A percentile compares a stretch with the other conserved stretches of the same genome.
Conservation (phyloP, 2,113 vertebrate genomes). For the Dasypus novemcinctus region DNA sequence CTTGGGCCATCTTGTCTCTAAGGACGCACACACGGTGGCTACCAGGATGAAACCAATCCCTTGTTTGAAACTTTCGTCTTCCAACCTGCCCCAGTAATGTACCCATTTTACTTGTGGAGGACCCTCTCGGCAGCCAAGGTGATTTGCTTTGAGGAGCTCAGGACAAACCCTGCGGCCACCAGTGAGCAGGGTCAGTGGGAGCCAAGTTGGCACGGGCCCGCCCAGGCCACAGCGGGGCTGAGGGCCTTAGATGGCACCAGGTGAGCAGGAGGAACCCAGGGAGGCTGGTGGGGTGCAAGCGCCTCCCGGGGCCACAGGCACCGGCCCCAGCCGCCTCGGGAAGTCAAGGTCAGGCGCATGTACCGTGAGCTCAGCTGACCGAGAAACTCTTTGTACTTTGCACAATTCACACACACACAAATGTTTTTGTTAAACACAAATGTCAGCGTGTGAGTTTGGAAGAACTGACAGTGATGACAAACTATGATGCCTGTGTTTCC, state of each 20-base stretch:
- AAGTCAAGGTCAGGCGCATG: constrained; percentile 70
- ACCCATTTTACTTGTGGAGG: not conserved
- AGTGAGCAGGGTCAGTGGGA: constrained; percentile 6
- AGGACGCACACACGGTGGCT: not conserved
- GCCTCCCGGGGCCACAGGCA: constrained; percentile 51
- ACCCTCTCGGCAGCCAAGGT: constrained; percentile 61
- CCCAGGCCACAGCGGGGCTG: constrained; percentile 19
- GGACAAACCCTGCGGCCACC: constrained; percentile 44
- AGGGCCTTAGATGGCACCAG: constrained; percentile 22
- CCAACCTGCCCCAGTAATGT: constrained; percentile 51
- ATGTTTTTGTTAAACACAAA: constrained; percentile 83
- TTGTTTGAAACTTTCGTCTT: constrained; percentile 56
- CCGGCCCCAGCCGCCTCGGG: constrained; percentile 67
- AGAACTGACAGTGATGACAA: constrained; percentile 80
- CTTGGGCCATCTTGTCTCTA: not conserved
- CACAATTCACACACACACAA: constrained; percentile 80
- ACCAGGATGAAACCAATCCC: constrained; percentile 34
- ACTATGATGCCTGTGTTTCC: constrained; percentile 84
- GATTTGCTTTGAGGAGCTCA: constrained; percentile 64
- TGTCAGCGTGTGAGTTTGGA: constrained; percentile 83
- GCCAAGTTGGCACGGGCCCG: constrained; percentile 25
- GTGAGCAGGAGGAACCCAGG: not conserved
- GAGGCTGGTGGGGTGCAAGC: not conserved
- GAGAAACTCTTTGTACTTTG: constrained; percentile 83
- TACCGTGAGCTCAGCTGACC: constrained; percentile 72